Conservation (phyloP, 2,797 vertebrate genomes). For the Syngnathus rostellatus region DNA sequence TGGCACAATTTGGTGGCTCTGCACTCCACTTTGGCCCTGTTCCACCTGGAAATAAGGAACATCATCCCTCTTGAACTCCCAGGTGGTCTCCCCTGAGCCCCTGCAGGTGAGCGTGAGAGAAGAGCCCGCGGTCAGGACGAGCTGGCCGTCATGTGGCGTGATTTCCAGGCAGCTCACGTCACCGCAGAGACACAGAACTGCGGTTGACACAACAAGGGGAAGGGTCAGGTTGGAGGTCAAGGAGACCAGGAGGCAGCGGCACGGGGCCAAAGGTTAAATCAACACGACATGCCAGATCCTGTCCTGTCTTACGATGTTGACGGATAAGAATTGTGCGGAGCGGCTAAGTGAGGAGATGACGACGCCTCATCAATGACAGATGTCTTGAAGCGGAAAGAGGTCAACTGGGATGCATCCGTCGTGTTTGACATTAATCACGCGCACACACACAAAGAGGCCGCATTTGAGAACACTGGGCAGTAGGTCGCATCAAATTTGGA, state of each 20-base stretch:
- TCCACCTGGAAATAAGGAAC: conserved; percentile 40
- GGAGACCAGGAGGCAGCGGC: conserved; percentile 13
- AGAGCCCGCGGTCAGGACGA: conserved; percentile 71
- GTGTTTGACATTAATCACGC: not conserved
- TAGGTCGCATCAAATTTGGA: not conserved
- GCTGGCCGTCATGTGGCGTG: conserved; percentile 57
- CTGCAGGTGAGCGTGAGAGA: conserved; percentile 74
- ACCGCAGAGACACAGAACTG: conserved; percentile 57
- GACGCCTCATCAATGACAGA: conserved; percentile 35
- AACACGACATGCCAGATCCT: conserved; percentile 53
- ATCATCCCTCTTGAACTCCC: conserved; percentile 71
- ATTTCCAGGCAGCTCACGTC: conserved; percentile 62
- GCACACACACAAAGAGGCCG: not conserved
- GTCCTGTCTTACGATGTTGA: conserved; percentile 45
- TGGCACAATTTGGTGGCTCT: conserved; percentile 33
- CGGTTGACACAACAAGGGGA: conserved; percentile 35
- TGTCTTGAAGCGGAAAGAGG: conserved; percentile 23
- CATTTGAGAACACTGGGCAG: not conserved
- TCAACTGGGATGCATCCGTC: conserved; percentile 14
- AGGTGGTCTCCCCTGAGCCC: conserved; percentile 52
- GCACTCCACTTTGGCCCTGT: conserved; percentile 3
- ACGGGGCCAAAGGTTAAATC: conserved; percentile 54
- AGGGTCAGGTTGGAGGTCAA: conserved; percentile 39
- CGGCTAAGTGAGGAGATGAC: conserved; percentile 26
- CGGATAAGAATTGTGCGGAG: conserved; percentile 42